Evolutionary conservation across 2,797 vertebrate species (phyloP), one percentile per base, ranked within the genome.

Genomic region (Myiotriccus ornatus): DNA sequence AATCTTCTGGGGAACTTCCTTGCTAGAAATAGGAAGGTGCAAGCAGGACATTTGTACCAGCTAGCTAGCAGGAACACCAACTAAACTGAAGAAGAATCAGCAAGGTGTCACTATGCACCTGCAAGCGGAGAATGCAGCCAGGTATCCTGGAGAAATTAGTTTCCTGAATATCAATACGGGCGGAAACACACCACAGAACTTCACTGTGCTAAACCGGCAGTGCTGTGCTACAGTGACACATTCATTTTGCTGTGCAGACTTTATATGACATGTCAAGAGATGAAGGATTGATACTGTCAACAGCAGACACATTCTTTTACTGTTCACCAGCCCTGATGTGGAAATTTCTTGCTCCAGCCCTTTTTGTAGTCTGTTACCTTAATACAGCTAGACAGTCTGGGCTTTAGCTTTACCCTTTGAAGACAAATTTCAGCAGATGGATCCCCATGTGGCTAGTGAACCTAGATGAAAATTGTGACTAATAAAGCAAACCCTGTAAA

Each of bases 401-500:
- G 35, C 52, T 76, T n/a, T 44, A 75, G 30, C 35, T 89, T 85
- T 93, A 80, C 22, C 41, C 15, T 76, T 67, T 2, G 6, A 84
- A 82, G 84, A 67, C 41, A 74, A 67, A 89, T 84, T 91, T 92
- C 64, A 89, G n/a, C 64, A 87, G 57, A 85, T 52, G 53, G 57
- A 83, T 85, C 41, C 79, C 50, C 79, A 64, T 65, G 68, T 47
- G 82, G 53, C 64, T 18, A 39, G 68, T 70, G 63, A 87, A 80
- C 30, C 44, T 77, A 77, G 49, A 87, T 53, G 64, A 91, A 95
- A 85, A 92, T 63, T 77, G 34, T 67, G 68, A 46, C 37, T 83
- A 93, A 87, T 74, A 89, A 89, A 92, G 27, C 10, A 93, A 89
- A 83, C 28, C 25, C 43, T 82, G 68, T 75, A 85, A 92, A 77